Conservation (phyloP, 2,113 vertebrate genomes). For the Eudorcas thomsonii region DNA sequence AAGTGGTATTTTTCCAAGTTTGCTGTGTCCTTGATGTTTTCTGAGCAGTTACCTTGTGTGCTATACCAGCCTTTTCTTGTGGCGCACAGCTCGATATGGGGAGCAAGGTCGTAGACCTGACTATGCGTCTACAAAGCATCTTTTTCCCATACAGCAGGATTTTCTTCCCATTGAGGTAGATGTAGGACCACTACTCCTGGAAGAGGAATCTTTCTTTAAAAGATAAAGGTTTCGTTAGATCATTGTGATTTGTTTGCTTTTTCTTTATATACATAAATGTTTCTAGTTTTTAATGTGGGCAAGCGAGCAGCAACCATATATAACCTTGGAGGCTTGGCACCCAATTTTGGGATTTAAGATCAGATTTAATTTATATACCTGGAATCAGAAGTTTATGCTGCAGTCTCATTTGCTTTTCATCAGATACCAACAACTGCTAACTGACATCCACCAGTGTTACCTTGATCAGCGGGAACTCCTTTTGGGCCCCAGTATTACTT, state of each 20-base stretch:
- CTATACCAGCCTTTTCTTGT: background rate
- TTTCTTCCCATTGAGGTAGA: background rate
- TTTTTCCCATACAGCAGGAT: background rate
- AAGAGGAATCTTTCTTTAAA: background rate
- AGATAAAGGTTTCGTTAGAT: background rate
- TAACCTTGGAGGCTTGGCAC: background rate
- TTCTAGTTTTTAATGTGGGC: background rate
- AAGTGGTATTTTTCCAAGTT: background rate
- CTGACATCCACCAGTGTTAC: slow-evolving; percentile 96
- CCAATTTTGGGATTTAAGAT: background rate
- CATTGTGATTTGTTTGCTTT: background rate
- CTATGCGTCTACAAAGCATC: background rate
- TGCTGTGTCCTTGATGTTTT: background rate
- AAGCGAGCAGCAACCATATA: background rate
- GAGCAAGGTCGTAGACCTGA: background rate
- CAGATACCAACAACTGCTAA: slow-evolving; percentile 94
- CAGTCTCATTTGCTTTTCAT: background rate
- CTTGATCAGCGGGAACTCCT: slow-evolving; percentile 94
- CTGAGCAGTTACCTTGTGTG: background rate
- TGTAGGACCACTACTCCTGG: background rate
- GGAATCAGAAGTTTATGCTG: background rate
- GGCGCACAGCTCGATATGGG: background rate
- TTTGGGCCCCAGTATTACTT: slow-evolving; percentile 92
- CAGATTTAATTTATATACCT: background rate
- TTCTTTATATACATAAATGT: background rate